Percentiles rank a stretch among this genome's conserved stretches.
These are phyloP conservation scores for Trichechus manatus DNA, from an alignment of 2,113 vertebrate species.

Conservation along the genomic window DNA sequence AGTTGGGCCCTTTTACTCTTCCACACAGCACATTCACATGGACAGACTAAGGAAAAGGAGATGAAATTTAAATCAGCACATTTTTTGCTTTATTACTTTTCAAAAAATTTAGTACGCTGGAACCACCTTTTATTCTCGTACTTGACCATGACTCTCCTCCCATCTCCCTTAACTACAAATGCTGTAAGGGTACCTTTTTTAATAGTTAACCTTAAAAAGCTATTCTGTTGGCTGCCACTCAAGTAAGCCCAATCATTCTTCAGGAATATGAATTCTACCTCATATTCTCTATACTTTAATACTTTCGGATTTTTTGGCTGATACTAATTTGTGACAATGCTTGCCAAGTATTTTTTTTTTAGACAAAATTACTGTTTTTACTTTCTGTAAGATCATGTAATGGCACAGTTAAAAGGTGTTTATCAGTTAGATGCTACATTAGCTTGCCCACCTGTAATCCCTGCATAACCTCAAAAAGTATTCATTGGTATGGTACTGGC, in stretches of 20 bases:
- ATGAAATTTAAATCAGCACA: slow-evolving; percentile 83
- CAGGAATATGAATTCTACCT: neutral
- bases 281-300: neutral
- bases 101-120: slow-evolving; percentile 57
- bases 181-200: neutral
- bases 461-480: neutral
- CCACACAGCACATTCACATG: slow-evolving; percentile 85
- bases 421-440: neutral
- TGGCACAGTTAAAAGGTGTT: neutral
- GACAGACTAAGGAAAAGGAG: slow-evolving; percentile 86
- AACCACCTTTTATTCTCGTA: slow-evolving; percentile 55
- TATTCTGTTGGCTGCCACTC: neutral
- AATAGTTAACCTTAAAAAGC: neutral
- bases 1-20: slow-evolving; percentile 85
- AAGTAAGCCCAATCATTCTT: neutral
- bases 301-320: neutral
- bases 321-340: neutral
- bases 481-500: neutral
- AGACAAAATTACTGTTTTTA: neutral
- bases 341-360: neutral
- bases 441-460: neutral
- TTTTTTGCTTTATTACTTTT: slow-evolving; percentile 71
- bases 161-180: neutral
- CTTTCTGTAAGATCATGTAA: neutral
- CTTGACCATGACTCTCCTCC: neutral